phyloP scores from a whole-genome alignment of 2,113 vertebrate species.

The Odontophorus gujanensis region DNA sequence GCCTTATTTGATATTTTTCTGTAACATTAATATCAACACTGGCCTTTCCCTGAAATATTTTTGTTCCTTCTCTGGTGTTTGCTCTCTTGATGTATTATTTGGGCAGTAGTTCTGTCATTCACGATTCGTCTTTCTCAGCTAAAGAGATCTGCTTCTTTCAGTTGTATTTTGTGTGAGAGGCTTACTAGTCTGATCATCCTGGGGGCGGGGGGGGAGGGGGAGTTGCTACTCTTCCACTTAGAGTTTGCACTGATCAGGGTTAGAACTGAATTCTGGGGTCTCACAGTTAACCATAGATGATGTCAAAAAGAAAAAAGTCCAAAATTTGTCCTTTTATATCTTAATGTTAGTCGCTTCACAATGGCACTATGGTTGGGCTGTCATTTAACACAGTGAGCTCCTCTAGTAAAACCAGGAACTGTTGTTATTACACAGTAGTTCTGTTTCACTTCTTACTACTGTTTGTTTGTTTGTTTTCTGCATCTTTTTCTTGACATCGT shows the following conservation, averaged over 20 bases:
- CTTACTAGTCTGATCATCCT: neutral
- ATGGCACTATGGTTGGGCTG: neutral
- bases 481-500: neutral
- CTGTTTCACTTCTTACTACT: neutral
- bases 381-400: neutral
- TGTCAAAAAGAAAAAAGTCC: neutral
- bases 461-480: neutral
- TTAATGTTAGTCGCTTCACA: neutral
- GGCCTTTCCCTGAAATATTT: neutral
- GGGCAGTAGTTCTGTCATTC: neutral
- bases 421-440: neutral
- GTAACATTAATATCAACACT: neutral
- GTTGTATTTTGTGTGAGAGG: neutral
- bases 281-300: neutral
- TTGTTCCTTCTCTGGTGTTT: neutral
- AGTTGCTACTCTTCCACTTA: neutral
- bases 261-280: neutral
- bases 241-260: neutral
- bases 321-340: neutral
- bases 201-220: neutral
- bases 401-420: neutral
- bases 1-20: neutral
- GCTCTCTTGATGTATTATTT: neutral
- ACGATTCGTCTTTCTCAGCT: neutral
- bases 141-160: neutral